These are phyloP conservation scores for Cheirogaleus medius DNA, from an alignment of 2,113 vertebrate species.

Conservation along the genomic window DNA sequence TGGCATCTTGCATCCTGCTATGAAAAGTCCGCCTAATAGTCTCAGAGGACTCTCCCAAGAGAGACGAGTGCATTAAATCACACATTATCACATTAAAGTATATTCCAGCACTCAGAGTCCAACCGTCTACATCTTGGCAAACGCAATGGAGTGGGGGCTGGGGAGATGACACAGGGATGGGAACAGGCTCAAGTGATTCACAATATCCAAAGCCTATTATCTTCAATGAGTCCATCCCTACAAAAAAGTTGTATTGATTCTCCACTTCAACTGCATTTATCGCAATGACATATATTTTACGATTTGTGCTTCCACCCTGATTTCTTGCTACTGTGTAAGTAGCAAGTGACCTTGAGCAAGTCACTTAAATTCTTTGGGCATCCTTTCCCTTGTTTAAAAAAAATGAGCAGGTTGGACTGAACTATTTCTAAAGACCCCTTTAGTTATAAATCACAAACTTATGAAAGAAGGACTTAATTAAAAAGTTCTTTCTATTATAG, in stretches of 20 bases:
- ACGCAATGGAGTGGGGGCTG: not conserved
- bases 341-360: conserved; percentile 9
- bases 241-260: conserved; percentile 42
- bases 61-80: conserved; percentile 79
- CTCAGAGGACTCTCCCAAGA: conserved; percentile 66
- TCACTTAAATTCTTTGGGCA: not conserved
- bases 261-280: conserved; percentile 26
- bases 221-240: not conserved
- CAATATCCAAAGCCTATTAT: conserved; percentile 49
- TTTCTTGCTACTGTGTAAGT: not conserved
- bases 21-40: conserved; percentile 76
- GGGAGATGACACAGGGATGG: not conserved
- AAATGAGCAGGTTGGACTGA: not conserved
- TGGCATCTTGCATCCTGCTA: conserved; percentile 80
- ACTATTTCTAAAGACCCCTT: conserved; percentile 1
- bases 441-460: not conserved
- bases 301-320: not conserved
- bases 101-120: conserved; percentile 66
- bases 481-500: not conserved
- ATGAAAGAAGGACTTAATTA: not conserved
- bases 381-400: not conserved
- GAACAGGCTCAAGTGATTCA: conserved; percentile 46
- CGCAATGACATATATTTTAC: conserved; percentile 7
- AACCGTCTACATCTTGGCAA: conserved; percentile 61
- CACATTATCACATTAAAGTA: conserved; percentile 81